A percentile compares a stretch with the other conserved stretches of the same genome.
These are phyloP conservation scores for Amphilophus citrinellus DNA, from an alignment of 2,113 vertebrate genomes.

Conservation along the genomic window DNA sequence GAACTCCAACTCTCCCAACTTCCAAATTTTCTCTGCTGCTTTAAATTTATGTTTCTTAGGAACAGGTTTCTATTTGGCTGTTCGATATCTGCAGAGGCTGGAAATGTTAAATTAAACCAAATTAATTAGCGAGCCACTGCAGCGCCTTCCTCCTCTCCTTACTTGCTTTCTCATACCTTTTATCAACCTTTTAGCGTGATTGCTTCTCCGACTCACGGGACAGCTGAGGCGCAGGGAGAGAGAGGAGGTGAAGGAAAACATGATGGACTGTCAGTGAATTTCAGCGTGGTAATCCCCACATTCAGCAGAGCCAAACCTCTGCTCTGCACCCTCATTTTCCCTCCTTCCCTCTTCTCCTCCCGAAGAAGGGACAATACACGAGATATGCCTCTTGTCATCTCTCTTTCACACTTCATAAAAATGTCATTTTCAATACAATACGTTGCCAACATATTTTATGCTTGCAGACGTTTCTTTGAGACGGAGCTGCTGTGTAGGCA, in stretches of 20 bases:
- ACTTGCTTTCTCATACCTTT: background rate
- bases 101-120: background rate
- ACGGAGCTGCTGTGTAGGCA: background rate
- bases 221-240: slow-evolving; percentile 19
- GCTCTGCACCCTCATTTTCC: background rate
- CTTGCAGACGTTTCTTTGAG: background rate
- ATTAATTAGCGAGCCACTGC: slow-evolving; percentile 13
- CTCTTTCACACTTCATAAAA: slow-evolving; percentile 27
- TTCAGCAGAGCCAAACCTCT: slow-evolving; percentile 41
- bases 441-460: background rate
- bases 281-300: slow-evolving; percentile 32
- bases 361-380: slow-evolving; percentile 19
- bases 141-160: background rate
- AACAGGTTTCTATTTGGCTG: slow-evolving; percentile 10
- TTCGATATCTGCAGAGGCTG: background rate
- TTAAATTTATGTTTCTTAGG: slow-evolving; percentile 7
- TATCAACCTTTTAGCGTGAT: slow-evolving; percentile 48
- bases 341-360: background rate
- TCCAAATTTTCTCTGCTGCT: background rate
- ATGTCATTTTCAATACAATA: slow-evolving; percentile 27
- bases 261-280: slow-evolving; percentile 26
- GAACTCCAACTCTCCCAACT: background rate
- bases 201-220: slow-evolving; percentile 34
- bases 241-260: slow-evolving; percentile 20
- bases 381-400: slow-evolving; percentile 37